Evolutionary conservation across 2,797 vertebrate species (phyloP).

Genomic region (Antrozous pallidus): DNA sequence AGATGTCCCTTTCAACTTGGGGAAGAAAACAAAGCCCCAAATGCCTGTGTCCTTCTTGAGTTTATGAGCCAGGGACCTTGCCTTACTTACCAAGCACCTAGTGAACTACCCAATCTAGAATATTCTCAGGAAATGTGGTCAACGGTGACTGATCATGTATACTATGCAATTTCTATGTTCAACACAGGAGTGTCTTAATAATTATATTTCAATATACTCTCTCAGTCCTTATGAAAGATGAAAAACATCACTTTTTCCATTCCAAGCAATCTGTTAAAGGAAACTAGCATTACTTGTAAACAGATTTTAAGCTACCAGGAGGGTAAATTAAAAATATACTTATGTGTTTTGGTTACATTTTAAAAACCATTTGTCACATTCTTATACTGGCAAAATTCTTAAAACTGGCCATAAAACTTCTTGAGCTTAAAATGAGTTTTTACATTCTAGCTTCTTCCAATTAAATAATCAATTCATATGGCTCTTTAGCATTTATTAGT

Average conservation of each 20-base stretch:
- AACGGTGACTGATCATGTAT: not conserved
- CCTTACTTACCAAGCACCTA: not conserved
- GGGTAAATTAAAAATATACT: slow-evolving; percentile 71
- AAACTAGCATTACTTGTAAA: slow-evolving; percentile 68
- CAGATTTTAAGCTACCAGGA: slow-evolving; percentile 67
- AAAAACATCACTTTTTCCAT: slow-evolving; percentile 56
- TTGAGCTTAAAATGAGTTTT: slow-evolving; percentile 53
- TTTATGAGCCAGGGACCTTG: not conserved
- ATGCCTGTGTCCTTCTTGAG: not conserved
- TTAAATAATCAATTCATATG: slow-evolving; percentile 43
- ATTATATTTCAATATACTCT: slow-evolving; percentile 56
- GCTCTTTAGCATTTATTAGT: slow-evolving; percentile 37
- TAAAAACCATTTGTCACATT: slow-evolving; percentile 68
- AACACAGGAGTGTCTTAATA: slow-evolving; percentile 35
- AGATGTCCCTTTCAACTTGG: not conserved
- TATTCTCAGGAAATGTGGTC: not conserved
- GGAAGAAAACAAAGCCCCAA: not conserved
- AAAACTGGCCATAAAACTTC: slow-evolving; percentile 53
- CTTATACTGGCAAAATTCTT: slow-evolving; percentile 53
- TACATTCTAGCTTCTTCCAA: not conserved
- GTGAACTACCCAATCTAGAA: not conserved
- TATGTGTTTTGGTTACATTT: slow-evolving; percentile 52
- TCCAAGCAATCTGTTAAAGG: slow-evolving; percentile 72
- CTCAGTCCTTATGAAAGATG: slow-evolving; percentile 45
- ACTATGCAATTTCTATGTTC: not conserved